Percentiles rank a stretch among this genome's conserved stretches.
Conservation (phyloP, 2,888 invertebrate genomes). For the Eugnorisma glareosa region DNA sequence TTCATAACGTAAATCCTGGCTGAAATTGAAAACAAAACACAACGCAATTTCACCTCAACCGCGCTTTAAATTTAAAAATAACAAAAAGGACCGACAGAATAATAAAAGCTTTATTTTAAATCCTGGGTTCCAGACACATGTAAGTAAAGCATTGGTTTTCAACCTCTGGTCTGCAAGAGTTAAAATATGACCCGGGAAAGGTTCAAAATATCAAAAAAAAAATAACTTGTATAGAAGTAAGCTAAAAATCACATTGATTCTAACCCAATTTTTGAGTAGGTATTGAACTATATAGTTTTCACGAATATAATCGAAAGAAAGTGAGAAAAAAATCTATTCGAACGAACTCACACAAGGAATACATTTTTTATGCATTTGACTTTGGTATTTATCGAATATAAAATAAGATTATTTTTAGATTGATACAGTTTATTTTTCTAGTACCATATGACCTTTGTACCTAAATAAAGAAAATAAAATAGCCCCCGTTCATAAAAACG, state of each 20-base stretch:
- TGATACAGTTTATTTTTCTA: background rate
- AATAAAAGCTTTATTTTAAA: constrained; percentile 43
- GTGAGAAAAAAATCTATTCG: background rate
- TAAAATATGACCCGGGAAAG: background rate
- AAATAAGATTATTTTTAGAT: background rate
- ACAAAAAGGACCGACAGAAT: constrained; percentile 10
- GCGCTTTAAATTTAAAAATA: constrained; percentile 37
- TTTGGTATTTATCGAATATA: background rate
- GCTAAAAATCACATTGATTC: background rate
- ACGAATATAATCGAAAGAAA: background rate
- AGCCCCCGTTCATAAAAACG: background rate
- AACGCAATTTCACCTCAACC: constrained; percentile 9
- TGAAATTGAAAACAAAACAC: constrained; percentile 39
- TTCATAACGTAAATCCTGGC: constrained; percentile 31
- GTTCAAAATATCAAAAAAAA: background rate
- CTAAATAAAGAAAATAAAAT: background rate
- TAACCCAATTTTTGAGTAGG: background rate
- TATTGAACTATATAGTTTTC: background rate
- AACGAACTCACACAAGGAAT: background rate
- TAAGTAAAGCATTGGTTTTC: background rate
- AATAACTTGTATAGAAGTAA: background rate
- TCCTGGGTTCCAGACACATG: background rate
- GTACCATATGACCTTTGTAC: no score
- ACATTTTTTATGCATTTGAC: background rate
- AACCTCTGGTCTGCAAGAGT: background rate